phyloP scores from a whole-genome alignment of 2,888 invertebrate genomes.

The Alviniconcha strummeri region DNA sequence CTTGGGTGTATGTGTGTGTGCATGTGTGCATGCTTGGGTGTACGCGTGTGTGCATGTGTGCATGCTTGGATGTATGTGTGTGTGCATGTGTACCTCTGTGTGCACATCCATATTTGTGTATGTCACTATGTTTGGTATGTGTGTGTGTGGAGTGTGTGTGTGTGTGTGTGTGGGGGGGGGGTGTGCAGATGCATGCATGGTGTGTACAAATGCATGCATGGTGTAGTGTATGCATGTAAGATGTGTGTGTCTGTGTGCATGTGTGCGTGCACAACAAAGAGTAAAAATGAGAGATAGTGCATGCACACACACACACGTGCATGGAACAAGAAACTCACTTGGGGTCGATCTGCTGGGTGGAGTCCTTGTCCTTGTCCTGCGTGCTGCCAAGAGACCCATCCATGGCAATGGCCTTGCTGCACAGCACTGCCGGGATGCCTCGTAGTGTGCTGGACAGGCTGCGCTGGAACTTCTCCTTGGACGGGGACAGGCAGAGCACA shows the following conservation, averaged over 20 bases:
- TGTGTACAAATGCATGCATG: not conserved
- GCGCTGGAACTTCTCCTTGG: constrained; percentile 59
- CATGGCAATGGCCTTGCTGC: constrained; percentile 61
- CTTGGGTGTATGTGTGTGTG: no score
- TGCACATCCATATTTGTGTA: not conserved
- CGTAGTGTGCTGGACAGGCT: constrained; percentile 56
- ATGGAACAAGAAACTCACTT: not conserved
- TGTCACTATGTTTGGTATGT: not conserved
- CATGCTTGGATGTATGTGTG: no score
- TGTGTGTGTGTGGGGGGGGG: not conserved
- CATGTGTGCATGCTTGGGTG: no score
- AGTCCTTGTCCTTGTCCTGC: constrained; percentile 27
- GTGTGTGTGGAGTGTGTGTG: not conserved
- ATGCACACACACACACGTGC: not conserved
- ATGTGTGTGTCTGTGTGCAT: no score
- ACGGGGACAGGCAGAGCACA: constrained; percentile 60
- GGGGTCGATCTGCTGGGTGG: constrained; percentile 9
- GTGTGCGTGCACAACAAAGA: no score
- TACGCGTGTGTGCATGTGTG: no score
- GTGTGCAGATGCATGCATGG: not conserved
- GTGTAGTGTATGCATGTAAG: not conserved
- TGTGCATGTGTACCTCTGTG: no score
- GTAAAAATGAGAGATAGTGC: not conserved
- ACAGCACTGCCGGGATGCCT: constrained; percentile 62
- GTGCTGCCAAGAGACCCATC: constrained; percentile 51